These are phyloP conservation scores for Stenolophus ochropezus DNA, from an alignment of 2,888 invertebrate genomes.

Conservation along the genomic window DNA sequence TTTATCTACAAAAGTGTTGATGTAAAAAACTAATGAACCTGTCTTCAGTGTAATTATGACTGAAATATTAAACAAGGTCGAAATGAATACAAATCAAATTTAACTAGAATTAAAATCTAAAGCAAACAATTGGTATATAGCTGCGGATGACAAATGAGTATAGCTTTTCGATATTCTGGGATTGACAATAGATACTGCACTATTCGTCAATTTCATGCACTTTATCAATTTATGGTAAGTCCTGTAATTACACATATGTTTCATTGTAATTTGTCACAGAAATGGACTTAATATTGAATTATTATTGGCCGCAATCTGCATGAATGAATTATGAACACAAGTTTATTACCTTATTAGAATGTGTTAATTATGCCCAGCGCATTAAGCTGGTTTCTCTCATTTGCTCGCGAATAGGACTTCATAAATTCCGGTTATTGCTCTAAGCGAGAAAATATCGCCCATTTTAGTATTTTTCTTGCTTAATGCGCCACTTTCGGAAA, in stretches of 20 bases:
- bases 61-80: neutral
- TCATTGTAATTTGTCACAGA: constrained; percentile 21
- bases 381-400: constrained; percentile 15
- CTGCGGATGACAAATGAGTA: neutral
- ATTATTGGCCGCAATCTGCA: neutral
- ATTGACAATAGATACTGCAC: neutral
- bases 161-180: neutral
- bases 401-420: neutral
- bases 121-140: neutral
- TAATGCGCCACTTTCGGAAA: neutral
- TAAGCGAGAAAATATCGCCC: constrained; percentile 1
- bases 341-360: constrained; percentile 34
- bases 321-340: constrained; percentile 32
- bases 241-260: neutral
- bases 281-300: constrained; percentile 35
- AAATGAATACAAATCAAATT: neutral
- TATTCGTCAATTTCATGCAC: constrained; percentile 21
- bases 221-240: constrained; percentile 25
- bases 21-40: neutral
- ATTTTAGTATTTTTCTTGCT: neutral
- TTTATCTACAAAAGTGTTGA: no score
- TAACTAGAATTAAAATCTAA: neutral
- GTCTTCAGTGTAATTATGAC: neutral
- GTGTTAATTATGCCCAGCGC: constrained; percentile 20
- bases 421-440: neutral